Evolutionary conservation across 2,113 vertebrate species (phyloP), one percentile per base, ranked within the genome.

Genomic region (Eira barbara): DNA sequence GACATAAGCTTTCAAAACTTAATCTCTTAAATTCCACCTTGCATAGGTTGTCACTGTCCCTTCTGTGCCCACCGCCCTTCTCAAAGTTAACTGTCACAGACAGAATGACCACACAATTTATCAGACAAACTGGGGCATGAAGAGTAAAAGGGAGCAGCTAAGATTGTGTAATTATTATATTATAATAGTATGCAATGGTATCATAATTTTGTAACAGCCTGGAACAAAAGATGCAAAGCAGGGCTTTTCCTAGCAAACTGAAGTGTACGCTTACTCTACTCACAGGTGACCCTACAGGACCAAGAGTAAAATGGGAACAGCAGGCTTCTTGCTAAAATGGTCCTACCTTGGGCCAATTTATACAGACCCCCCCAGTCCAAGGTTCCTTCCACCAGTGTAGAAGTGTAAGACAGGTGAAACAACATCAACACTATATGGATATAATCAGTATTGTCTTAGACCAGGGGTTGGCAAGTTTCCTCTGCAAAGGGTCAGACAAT

Each of bases 1-100:
- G 39, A 81, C 23, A 94, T 6, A 89, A 81, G 74, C 6, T 42
- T 91, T 82, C 61, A 84, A 87, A 87, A 93, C 78, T 61, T 36
- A 57, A 92, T 18, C 39, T 79, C 61, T 88, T 83, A 93, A 94
- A 87, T 90, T 91, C 69, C 14, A 92, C 25, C 45, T 61, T 95
- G 25, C n/a, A 80, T 20, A 76, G 29, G 18, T 4, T 85, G 29
- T 81, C 47, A 80, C n/a, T 82, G 6, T 83, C 45, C 52, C 45
- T 81, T 85, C 94, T 86, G 57, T n/a, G 55, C 7, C 42, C 15
- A 87, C 27, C 21, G 29, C 1, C 42, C 7, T 49, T 42, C 39
- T 79, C 90, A 23, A 34, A 34, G 15, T 55, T 55, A 95, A 57
- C 14, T 36, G 95, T 95, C 67, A 96, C 25, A 89, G n/a, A 81